Evolutionary conservation across 2,113 vertebrate species (phyloP), one percentile per base, ranked within the genome.

Genomic region (Megaleporinus macrocephalus): DNA sequence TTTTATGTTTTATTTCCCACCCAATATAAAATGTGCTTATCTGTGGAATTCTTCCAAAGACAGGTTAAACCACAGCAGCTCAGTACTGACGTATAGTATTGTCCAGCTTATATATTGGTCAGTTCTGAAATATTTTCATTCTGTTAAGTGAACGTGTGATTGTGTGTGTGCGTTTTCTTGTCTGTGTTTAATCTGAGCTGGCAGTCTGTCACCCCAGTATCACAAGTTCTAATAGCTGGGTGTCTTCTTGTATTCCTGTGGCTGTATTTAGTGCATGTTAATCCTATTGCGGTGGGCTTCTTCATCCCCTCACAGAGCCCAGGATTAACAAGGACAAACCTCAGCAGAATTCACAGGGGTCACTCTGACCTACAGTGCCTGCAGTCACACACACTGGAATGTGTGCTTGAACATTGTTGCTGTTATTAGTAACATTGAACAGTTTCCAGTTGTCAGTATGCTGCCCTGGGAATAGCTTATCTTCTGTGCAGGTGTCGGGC

Each of bases 251-350:
- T 85, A 88, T 86, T 87, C 87, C 70, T 12, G 30, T 30, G 74
- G 88, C 85, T 88, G 84, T 89, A 86, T 87, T 86, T 84, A 82
- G 86, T 51, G 47, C 4, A 9, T 83, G 80, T 86, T 86, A 88
- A 89, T 88, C 88, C 87, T 84, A 12, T 30, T 69, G 82, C 86
- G 44, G 73, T 84, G 84, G 78, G 83, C 84, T 79, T 83, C 83
- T 74, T 62, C 82, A 61, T 85, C 85, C 49, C 33, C 85, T 87
- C 79, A 87, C 90, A 89, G 85, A 75, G 33, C 63, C 16, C 6
- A 18, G 85, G 91, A 91, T 93, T 92, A 89, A 80, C 57, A 80
- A 61, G 76, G 62, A 73, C n/a, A 81, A 85, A 83, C 83, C 79
- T 79, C 81, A 83, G 63, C 83, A 61, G 83, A 47, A 81, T 41